A percentile compares a stretch with the other conserved stretches of the same genome.
Evolutionary conservation across 2,113 vertebrate genomes (phyloP).

Genomic region (Pterophyllum scalare): DNA sequence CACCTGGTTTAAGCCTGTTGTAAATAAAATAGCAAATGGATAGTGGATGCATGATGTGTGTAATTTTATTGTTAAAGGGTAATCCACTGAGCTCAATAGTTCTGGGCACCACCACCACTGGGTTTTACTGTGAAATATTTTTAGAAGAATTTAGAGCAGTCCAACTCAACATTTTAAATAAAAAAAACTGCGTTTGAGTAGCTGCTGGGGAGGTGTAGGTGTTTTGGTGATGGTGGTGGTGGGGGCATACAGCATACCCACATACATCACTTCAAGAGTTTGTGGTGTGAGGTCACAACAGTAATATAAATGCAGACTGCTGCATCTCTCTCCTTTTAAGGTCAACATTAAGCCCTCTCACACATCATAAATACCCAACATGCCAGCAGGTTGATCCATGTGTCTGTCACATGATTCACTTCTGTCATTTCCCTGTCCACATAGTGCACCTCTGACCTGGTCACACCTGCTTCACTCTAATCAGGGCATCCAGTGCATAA

Average conservation of each 20-base stretch:
- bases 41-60: conserved; percentile 15
- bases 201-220: conserved; percentile 30
- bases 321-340: conserved; percentile 36
- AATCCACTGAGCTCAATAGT: conserved; percentile 7
- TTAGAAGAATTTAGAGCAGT: not conserved
- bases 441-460: conserved; percentile 17
- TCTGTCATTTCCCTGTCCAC: conserved; percentile 21
- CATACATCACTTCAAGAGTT: not conserved
- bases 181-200: not conserved
- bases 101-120: not conserved
- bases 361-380: conserved; percentile 41
- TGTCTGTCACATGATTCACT: conserved; percentile 8
- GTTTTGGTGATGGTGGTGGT: too few species aligned
- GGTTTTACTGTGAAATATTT: not conserved
- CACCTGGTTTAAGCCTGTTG: conserved; percentile 14
- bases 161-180: not conserved
- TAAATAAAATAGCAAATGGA: conserved; percentile 15
- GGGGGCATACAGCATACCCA: not conserved
- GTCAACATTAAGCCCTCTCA: conserved; percentile 30
- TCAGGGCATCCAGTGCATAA: not conserved
- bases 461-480: not conserved
- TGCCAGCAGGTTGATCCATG: conserved; percentile 25
- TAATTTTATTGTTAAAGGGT: conserved; percentile 31
- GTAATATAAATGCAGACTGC: not conserved
- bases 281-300: conserved; percentile 13